Conservation (phyloP, 2,888 invertebrate genomes). For the Drosophila barbarae region DNA sequence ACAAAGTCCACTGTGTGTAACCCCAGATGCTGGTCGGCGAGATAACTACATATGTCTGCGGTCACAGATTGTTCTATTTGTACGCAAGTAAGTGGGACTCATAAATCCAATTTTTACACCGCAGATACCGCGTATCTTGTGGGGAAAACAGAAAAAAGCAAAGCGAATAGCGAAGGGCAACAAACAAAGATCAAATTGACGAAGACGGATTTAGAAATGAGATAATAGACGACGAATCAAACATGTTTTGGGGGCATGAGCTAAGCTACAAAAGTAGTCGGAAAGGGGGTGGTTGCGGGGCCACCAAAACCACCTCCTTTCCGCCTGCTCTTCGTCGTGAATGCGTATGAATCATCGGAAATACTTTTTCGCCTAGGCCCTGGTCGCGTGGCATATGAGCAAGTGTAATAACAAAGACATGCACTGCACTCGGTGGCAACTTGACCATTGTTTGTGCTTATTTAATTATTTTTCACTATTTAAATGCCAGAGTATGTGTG, state of each 20-base stretch:
- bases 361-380: constrained; percentile 4
- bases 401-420: constrained; percentile 1
- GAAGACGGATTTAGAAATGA: constrained; percentile 15
- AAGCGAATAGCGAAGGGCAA: not conserved
- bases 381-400: constrained; percentile 28
- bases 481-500: constrained; percentile 9
- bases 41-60: not conserved
- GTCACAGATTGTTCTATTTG: not conserved
- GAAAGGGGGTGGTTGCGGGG: constrained; percentile 16
- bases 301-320: constrained; percentile 14
- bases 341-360: constrained; percentile 37
- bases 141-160: constrained; percentile 4
- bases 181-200: constrained; percentile 10
- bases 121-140: constrained; percentile 7
- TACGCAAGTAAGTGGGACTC: not conserved
- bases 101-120: not conserved
- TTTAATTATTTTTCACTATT: constrained; percentile 29
- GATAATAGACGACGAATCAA: constrained; percentile 31
- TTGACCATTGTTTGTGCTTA: constrained; percentile 7
- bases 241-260: constrained; percentile 27
- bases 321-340: not conserved
- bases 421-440: constrained; percentile 8
- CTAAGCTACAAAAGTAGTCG: not conserved
- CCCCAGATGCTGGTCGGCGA: constrained; percentile 15
- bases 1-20: constrained; percentile 18